These are phyloP conservation scores for Octodonta nipae DNA, from an alignment of 2,888 invertebrate genomes.

Conservation along the genomic window DNA sequence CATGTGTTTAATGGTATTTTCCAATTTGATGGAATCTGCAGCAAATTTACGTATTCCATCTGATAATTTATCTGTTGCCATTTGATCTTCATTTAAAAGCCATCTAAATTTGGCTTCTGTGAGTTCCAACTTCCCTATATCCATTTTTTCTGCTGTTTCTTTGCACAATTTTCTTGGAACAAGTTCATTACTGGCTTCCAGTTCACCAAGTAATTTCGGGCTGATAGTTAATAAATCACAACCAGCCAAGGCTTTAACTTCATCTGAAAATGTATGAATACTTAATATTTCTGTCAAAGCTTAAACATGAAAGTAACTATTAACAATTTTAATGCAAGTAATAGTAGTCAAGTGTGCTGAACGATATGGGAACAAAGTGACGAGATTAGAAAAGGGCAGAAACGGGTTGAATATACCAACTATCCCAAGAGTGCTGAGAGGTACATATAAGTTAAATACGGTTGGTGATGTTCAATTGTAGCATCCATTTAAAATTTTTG, in stretches of 20 bases:
- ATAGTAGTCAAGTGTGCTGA: too few relatives aligned
- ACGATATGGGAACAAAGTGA: too few relatives aligned
- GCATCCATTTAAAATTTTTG: too few relatives aligned
- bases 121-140: constrained; percentile 64
- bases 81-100: constrained; percentile 93
- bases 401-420: too few relatives aligned
- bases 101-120: constrained; percentile 84
- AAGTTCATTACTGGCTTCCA: constrained; percentile 60
- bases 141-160: constrained; percentile 51
- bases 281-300: too few relatives aligned
- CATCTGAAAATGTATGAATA: constrained; percentile 49
- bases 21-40: constrained; percentile 79
- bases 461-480: too few relatives aligned
- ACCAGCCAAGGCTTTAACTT: constrained; percentile 86
- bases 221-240: constrained; percentile 95
- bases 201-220: constrained; percentile 74
- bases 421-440: too few relatives aligned
- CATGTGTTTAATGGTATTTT: constrained; percentile 44
- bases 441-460: too few relatives aligned
- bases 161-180: constrained; percentile 49
- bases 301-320: too few relatives aligned
- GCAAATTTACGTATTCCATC: constrained; percentile 98
- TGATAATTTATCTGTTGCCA: constrained; percentile 93
- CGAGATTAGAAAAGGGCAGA: too few relatives aligned
- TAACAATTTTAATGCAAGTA: too few relatives aligned